These are phyloP conservation scores for Lasioglossum zephyrum DNA, from an alignment of 2,888 invertebrate species.

Conservation along the genomic window DNA sequence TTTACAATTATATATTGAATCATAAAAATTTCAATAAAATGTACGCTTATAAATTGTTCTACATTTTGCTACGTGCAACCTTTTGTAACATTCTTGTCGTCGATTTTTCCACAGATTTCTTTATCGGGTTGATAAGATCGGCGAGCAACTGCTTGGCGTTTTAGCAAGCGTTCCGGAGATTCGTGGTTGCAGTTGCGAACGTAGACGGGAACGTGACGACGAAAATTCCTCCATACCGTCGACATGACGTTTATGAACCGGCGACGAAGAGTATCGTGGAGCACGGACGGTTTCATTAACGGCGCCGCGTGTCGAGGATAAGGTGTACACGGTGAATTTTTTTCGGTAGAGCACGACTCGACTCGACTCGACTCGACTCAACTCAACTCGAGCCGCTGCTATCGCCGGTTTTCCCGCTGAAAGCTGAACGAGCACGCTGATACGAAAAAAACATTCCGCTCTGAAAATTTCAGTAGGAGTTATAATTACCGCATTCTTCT, in stretches of 20 bases:
- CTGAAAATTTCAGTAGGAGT: slow-evolving; percentile 20
- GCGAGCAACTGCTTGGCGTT: slow-evolving; percentile 13
- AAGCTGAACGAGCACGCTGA: slow-evolving; percentile 29
- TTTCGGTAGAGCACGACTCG: slow-evolving; percentile 7
- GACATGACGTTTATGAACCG: slow-evolving; percentile 57
- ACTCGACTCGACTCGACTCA: background rate
- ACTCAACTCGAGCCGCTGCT: slow-evolving; percentile 7
- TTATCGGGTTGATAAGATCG: background rate
- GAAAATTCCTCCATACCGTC: slow-evolving; percentile 35
- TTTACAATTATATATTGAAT: too few relatives aligned
- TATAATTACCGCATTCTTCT: slow-evolving; percentile 36
- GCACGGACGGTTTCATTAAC: slow-evolving; percentile 47
- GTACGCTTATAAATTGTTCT: background rate
- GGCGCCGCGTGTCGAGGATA: slow-evolving; percentile 13
- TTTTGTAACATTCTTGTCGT: background rate
- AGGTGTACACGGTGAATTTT: slow-evolving; percentile 29
- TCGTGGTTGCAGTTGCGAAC: slow-evolving; percentile 14
- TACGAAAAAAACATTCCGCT: slow-evolving; percentile 30
- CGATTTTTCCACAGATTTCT: background rate
- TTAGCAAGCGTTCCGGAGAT: slow-evolving; percentile 22
- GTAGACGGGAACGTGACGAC: slow-evolving; percentile 25
- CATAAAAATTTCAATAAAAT: background rate
- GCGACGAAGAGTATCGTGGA: slow-evolving; percentile 36
- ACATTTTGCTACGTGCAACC: background rate
- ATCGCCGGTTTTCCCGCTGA: background rate